A percentile compares a stretch with the other conserved stretches of the same genome.
These are phyloP conservation scores for Toxonevra muliebris DNA, from an alignment of 2,888 invertebrate species.

Conservation along the genomic window DNA sequence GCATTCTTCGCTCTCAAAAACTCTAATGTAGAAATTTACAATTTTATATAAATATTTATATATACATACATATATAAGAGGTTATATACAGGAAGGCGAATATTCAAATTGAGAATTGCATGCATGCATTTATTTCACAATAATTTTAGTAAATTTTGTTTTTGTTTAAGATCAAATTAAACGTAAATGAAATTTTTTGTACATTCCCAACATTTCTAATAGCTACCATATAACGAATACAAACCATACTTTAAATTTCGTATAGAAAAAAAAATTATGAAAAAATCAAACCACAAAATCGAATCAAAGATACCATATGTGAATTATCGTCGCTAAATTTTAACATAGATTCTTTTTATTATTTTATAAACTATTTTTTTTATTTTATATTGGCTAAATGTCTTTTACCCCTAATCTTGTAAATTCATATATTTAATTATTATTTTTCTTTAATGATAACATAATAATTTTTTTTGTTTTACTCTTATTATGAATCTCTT, in stretches of 20 bases:
- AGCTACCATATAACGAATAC: too few species aligned
- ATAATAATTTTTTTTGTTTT: not conserved
- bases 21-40: not conserved
- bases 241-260: too few species aligned
- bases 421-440: not conserved
- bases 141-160: not conserved
- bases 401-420: too few species aligned
- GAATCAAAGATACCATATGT: too few species aligned
- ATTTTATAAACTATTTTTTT: not conserved
- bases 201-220: constrained; percentile 19
- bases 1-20: not conserved
- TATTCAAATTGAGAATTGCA: too few species aligned
- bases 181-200: not conserved
- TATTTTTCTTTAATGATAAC: not conserved
- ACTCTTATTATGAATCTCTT: not conserved
- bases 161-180: not conserved
- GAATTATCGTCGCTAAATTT: not conserved
- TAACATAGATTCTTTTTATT: not conserved
- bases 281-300: too few species aligned
- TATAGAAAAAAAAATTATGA: too few species aligned
- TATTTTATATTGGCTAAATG: constrained; percentile 1
- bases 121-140: not conserved
- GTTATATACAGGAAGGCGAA: not conserved
- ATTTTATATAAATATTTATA: constrained; percentile 7
- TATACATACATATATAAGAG: constrained; percentile 2